Percentiles rank a stretch among this genome's conserved stretches.
Evolutionary conservation across 2,888 invertebrate genomes (phyloP).

Genomic region (Torymus tubicola): DNA sequence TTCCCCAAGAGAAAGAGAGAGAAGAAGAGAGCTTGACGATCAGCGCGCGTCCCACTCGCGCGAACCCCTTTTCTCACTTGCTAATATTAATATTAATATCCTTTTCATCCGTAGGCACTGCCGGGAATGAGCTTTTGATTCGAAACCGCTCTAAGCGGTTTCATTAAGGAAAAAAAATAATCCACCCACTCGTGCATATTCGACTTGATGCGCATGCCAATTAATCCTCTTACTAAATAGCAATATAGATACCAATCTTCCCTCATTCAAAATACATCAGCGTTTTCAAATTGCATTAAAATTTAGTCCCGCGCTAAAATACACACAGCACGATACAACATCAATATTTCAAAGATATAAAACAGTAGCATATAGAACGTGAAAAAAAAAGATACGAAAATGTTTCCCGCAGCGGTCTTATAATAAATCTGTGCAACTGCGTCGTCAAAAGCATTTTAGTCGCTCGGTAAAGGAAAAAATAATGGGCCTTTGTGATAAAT

Average conservation of each 20-base stretch:
- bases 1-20: neutral
- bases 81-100: conserved; percentile 61
- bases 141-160: conserved; percentile 48
- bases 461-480: conserved; percentile 21
- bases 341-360: neutral
- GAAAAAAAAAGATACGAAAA: conserved; percentile 9
- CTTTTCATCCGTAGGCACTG: conserved; percentile 36
- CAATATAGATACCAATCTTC: conserved; percentile 1
- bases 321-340: too few relatives aligned
- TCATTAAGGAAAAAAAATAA: conserved; percentile 29
- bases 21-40: conserved; percentile 34
- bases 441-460: neutral
- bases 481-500: conserved; percentile 43
- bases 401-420: conserved; percentile 36
- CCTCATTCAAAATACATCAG: conserved; percentile 5
- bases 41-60: conserved; percentile 24
- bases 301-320: too few relatives aligned
- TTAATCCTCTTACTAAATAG: conserved; percentile 21
- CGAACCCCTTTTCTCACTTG: conserved; percentile 49
- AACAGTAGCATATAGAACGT: neutral
- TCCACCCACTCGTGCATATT: neutral
- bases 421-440: conserved; percentile 35
- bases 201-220: conserved; percentile 7
- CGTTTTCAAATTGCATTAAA: too few relatives aligned
- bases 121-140: conserved; percentile 60